phyloP scores from a whole-genome alignment of 2,888 invertebrate genomes.

The Drosophila demipolita region DNA sequence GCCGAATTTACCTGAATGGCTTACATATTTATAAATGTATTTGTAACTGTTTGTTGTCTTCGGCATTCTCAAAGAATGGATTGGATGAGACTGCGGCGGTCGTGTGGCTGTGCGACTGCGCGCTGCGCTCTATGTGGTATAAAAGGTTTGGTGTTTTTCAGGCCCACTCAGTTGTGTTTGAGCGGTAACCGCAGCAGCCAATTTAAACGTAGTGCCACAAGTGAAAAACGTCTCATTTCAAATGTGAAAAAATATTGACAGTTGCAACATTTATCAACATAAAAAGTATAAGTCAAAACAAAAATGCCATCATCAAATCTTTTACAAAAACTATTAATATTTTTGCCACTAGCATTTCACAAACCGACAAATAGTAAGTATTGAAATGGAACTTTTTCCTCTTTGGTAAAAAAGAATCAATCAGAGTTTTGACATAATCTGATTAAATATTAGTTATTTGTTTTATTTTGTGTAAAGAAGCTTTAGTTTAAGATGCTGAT shows the following conservation, averaged over 20 bases:
- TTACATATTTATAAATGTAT: not conserved
- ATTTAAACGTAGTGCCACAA: constrained; percentile 16
- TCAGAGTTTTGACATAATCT: not conserved
- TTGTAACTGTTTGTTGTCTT: not conserved
- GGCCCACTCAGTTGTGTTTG: constrained; percentile 54
- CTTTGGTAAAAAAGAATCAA: not conserved
- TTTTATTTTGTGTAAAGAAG: not conserved
- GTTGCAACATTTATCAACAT: constrained; percentile 39
- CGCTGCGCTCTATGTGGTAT: constrained; percentile 46
- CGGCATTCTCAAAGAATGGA: not conserved
- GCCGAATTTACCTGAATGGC: not conserved
- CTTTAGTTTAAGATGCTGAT: not conserved
- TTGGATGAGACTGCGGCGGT: not conserved
- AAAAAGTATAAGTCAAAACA: not conserved
- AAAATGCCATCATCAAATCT: constrained; percentile 45
- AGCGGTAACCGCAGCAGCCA: constrained; percentile 40
- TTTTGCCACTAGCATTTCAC: constrained; percentile 64
- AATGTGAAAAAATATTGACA: constrained; percentile 55
- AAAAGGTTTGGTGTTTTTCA: constrained; percentile 50
- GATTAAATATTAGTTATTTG: not conserved
- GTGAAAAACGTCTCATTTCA: constrained; percentile 12
- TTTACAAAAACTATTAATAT: constrained; percentile 59
- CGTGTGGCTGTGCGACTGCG: constrained; percentile 11
- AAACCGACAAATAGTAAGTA: constrained; percentile 49
- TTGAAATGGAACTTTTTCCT: not conserved